phyloP scores from a whole-genome alignment of 2,888 invertebrate species.

The Drosophila conformis region DNA sequence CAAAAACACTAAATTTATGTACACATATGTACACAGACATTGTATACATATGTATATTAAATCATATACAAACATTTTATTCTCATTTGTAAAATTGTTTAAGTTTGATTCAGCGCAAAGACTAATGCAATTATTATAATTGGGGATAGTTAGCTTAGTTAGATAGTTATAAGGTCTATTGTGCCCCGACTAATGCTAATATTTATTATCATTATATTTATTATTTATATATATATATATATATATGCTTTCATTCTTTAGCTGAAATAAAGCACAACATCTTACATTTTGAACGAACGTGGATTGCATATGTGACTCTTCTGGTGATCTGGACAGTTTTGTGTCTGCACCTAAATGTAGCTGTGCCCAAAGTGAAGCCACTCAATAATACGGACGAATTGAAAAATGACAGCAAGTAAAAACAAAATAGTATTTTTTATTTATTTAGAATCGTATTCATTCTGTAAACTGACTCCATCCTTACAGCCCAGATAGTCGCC shows the following conservation, averaged over 20 bases:
- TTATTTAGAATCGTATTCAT: not conserved
- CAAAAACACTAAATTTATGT: not conserved
- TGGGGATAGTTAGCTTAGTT: too few relatives aligned
- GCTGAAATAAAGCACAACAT: not conserved
- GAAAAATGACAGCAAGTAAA: slow-evolving; percentile 22
- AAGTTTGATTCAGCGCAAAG: not conserved
- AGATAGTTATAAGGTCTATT: too few relatives aligned
- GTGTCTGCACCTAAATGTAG: not conserved
- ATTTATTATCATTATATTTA: too few relatives aligned
- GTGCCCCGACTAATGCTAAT: too few relatives aligned
- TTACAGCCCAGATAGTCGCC: slow-evolving; percentile 48
- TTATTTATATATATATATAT: too few relatives aligned
- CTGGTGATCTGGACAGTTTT: slow-evolving; percentile 18
- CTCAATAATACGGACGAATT: not conserved
- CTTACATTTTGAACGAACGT: not conserved
- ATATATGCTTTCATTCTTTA: not conserved
- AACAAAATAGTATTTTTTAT: too few relatives aligned
- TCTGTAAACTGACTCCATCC: not conserved
- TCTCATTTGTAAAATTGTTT: too few relatives aligned
- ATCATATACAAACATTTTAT: not conserved
- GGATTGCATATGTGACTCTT: not conserved
- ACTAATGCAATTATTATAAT: not conserved
- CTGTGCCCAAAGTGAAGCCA: not conserved
- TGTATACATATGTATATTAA: not conserved
- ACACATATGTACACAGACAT: too few relatives aligned